Evolutionary conservation across 2,888 invertebrate species (phyloP).

Genomic region (Leptinotarsa tumamoca): DNA sequence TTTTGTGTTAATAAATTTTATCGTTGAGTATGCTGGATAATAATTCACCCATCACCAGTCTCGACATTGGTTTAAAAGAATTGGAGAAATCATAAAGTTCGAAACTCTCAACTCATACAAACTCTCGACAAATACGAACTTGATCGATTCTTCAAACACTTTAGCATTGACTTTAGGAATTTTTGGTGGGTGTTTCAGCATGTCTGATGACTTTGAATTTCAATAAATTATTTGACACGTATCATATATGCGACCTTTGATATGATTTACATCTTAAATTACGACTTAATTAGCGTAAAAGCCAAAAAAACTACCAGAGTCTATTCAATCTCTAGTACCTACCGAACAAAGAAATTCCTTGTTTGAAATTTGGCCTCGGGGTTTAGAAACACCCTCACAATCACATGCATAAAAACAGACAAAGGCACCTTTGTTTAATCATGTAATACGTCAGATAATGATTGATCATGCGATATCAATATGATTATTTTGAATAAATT

Average conservation of each 20-base stretch:
- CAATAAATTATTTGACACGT: not conserved
- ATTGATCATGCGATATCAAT: constrained; percentile 12
- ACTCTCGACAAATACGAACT: no score
- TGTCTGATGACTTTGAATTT: not conserved
- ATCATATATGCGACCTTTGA: not conserved
- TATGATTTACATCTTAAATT: constrained; percentile 11
- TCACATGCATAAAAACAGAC: not conserved
- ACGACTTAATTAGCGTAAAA: not conserved
- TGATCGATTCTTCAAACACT: no score
- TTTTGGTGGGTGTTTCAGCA: not conserved
- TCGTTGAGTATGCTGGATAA: no score
- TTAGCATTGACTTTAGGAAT: no score
- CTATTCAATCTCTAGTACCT: not conserved
- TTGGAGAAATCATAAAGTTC: no score
- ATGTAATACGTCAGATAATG: constrained; percentile 2
- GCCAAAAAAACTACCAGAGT: not conserved
- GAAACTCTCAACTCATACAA: no score
- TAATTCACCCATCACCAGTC: no score
- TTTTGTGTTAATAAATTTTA: no score
- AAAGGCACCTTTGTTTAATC: constrained; percentile 10
- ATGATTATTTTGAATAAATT: constrained; percentile 15
- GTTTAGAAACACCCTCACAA: not conserved
- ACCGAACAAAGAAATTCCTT: not conserved
- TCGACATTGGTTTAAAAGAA: no score
- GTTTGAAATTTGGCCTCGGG: not conserved